Conservation (phyloP, 2,113 vertebrate genomes). For the Edolisoma coerulescens region DNA sequence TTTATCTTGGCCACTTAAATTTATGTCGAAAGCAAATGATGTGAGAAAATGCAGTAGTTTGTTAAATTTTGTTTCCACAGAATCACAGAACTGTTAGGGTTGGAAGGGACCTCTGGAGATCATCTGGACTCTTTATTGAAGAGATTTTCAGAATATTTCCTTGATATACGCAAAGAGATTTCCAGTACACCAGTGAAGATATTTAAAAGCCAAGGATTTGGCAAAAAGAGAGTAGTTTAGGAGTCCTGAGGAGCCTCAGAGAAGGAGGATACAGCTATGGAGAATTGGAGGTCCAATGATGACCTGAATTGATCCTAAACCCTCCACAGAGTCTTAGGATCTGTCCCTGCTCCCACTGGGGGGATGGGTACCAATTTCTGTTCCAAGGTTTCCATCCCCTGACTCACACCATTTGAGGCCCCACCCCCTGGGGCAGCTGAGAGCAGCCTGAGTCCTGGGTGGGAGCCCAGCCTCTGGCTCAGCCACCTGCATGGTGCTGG, state of each 20-base stretch:
- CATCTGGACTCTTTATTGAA: not conserved
- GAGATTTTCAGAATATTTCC: not conserved
- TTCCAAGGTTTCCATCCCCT: not conserved
- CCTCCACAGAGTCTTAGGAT: not conserved
- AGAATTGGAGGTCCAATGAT: not conserved
- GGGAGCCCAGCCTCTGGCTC: not conserved
- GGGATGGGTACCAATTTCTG: not conserved
- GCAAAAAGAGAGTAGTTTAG: not conserved
- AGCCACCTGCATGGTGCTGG: not conserved
- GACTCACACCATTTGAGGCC: not conserved
- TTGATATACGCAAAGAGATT: not conserved
- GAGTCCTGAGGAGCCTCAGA: not conserved
- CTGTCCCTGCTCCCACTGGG: fast-evolving
- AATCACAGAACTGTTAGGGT: not conserved
- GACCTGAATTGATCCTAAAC: not conserved
- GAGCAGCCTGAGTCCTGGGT: not conserved
- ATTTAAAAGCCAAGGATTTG: not conserved
- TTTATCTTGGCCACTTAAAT: not conserved
- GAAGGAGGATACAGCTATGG: not conserved
- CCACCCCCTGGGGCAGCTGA: not conserved
- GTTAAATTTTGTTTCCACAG: not conserved
- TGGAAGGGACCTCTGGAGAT: not conserved
- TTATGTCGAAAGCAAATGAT: not conserved
- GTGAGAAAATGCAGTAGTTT: not conserved
- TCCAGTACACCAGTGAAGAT: not conserved